Conservation (phyloP, 1,140 invertebrate species). For the Asobara japonica region DNA sequence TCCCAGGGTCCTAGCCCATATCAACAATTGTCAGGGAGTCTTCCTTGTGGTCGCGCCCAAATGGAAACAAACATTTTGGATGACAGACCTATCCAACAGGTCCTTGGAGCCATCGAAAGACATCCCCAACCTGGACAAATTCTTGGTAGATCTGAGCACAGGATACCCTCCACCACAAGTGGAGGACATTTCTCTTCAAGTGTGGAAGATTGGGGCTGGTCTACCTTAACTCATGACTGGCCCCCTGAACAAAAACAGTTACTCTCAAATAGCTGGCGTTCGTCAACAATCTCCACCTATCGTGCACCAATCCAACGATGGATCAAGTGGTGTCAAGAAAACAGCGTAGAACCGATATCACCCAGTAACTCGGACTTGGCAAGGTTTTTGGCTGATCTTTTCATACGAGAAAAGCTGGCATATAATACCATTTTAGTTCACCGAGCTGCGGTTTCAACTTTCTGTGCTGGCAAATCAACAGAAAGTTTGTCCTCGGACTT, state of each 20-base stretch:
- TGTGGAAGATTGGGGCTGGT: not conserved
- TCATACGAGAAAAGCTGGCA: constrained; percentile 28
- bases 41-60: not conserved
- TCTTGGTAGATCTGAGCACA: not conserved
- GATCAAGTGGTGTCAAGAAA: constrained; percentile 38
- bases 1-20: not conserved
- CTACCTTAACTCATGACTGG: constrained; percentile 19
- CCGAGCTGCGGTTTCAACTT: constrained; percentile 46
- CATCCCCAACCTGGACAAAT: not conserved
- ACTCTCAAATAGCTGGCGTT: not conserved
- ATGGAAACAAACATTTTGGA: not conserved
- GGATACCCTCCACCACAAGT: not conserved
- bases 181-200: not conserved
- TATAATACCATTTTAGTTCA: constrained; percentile 49
- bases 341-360: constrained; percentile 31
- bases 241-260: constrained; percentile 6
- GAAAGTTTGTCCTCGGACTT: not conserved
- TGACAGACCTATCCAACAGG: not conserved
- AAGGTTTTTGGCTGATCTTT: constrained; percentile 31
- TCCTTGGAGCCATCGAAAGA: not conserved
- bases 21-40: not conserved
- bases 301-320: constrained; percentile 39
- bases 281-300: not conserved
- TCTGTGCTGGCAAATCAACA: constrained; percentile 36
- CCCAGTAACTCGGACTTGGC: constrained; percentile 29